Evolutionary conservation across 2,888 invertebrate species (phyloP).

Genomic region (Psylliodes chrysocephalus): DNA sequence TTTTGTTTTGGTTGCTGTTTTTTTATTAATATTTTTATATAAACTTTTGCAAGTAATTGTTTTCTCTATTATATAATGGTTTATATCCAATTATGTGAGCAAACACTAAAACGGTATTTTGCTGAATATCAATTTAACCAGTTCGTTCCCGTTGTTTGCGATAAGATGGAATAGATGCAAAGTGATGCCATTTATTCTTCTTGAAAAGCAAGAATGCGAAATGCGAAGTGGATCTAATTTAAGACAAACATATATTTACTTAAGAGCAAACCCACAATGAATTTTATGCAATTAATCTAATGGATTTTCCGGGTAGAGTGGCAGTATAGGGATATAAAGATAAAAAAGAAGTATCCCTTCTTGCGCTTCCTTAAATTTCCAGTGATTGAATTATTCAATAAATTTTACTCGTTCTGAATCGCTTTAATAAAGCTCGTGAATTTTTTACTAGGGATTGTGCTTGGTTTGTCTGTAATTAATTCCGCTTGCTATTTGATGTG

Average conservation of each 20-base stretch:
- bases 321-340: constrained; percentile 31
- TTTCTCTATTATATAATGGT: no score
- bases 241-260: constrained; percentile 34
- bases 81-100: no score
- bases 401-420: constrained; percentile 10
- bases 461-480: constrained; percentile 12
- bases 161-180: constrained; percentile 25
- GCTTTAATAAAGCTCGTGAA: constrained; percentile 17
- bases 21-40: no score
- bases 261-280: constrained; percentile 33
- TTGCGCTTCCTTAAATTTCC: constrained; percentile 27
- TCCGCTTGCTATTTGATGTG: constrained; percentile 13
- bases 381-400: constrained; percentile 32
- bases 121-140: neutral
- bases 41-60: no score
- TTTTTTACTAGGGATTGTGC: constrained; percentile 16
- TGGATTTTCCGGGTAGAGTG: constrained; percentile 34
- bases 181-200: constrained; percentile 28
- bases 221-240: constrained; percentile 29
- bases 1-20: no score
- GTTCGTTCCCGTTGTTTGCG: neutral
- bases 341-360: constrained; percentile 23
- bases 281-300: constrained; percentile 35
- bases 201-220: constrained; percentile 27
- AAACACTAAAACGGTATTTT: neutral